These are phyloP conservation scores for Lithobates pipiens DNA, from an alignment of 2,797 vertebrate genomes.

Conservation along the genomic window DNA sequence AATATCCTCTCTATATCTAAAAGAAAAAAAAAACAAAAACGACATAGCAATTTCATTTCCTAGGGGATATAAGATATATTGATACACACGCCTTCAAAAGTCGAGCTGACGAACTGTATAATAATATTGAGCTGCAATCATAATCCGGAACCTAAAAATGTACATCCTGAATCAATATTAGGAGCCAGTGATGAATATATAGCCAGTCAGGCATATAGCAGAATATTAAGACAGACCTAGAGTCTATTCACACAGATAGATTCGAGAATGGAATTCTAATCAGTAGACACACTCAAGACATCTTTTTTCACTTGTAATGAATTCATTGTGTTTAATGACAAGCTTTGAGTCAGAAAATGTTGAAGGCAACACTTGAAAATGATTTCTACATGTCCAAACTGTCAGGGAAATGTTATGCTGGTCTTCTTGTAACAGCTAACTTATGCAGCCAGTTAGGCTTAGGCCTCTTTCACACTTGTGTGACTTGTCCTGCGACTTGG, in stretches of 20 bases:
- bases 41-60: conserved; percentile 23
- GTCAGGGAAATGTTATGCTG: neutral
- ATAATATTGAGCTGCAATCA: conserved; percentile 51
- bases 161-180: conserved; percentile 52
- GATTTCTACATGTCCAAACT: neutral
- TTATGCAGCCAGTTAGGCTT: too few relatives aligned
- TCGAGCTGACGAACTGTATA: conserved; percentile 24
- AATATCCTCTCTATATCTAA: conserved; percentile 8
- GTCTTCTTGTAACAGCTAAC: neutral
- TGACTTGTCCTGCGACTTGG: too few relatives aligned
- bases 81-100: conserved; percentile 15
- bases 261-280: conserved; percentile 20
- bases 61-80: conserved; percentile 18
- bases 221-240: conserved; percentile 30
- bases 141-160: conserved; percentile 53
- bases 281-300: conserved; percentile 13
- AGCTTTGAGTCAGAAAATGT: conserved; percentile 42
- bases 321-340: conserved; percentile 37
- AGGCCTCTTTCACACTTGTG: too few relatives aligned
- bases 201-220: conserved; percentile 36
- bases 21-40: neutral
- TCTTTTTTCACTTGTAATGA: neutral
- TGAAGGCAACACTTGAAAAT: neutral
- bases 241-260: conserved; percentile 18
- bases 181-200: conserved; percentile 40